Evolutionary conservation across 2,797 vertebrate species (phyloP), one percentile per base, ranked within the genome.

Genomic region (Tapirus indicus): DNA sequence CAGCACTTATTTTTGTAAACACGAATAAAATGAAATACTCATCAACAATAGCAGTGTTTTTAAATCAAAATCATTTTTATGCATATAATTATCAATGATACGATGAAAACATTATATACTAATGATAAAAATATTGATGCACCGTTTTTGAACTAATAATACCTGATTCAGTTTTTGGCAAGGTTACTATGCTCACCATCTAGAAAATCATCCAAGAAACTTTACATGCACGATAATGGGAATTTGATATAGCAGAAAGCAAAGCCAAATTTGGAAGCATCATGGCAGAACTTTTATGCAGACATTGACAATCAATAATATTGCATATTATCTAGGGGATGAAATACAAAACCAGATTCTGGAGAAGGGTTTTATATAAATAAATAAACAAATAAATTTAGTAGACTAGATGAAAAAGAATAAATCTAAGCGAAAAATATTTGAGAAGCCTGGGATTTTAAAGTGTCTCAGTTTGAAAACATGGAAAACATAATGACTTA

Each of bases 231-330:
- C 7, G 6, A 86, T 23, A 20, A 80, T 47, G 29, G 25, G 16
- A 32, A 47, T 80, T 74, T 93, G 88, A 49, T 78, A 77, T 91
- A 91, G 82, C 25, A 77, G 66, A 92, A 95, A 82, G 10, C 4
- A 69, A 88, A 64, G 35, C 17, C 41, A 91, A 84, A 82, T 88
- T 82, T 93, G 66, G 94, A 21, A 93, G 3, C 13, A 17, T 72
- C 58, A 66, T 83, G 82, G 21, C 17, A 71, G 7, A 92, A 38
- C 7, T 49, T 96, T 93, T 35, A 79, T 69, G 29, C 0, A 87
- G 88, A 90, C 25, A 92, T 0, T 84, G 25, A 75, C 1, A 69
- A 85, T 85, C 88, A 93, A 25, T 58, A 68, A 95, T 56, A 77
- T 23, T 74, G 8, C 27, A 58, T 13, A 54, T 86, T 84, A 88